Evolutionary conservation across 2,888 invertebrate genomes (phyloP), one percentile per base, ranked within the genome.

Genomic region (Ichneumoninae sp.): DNA sequence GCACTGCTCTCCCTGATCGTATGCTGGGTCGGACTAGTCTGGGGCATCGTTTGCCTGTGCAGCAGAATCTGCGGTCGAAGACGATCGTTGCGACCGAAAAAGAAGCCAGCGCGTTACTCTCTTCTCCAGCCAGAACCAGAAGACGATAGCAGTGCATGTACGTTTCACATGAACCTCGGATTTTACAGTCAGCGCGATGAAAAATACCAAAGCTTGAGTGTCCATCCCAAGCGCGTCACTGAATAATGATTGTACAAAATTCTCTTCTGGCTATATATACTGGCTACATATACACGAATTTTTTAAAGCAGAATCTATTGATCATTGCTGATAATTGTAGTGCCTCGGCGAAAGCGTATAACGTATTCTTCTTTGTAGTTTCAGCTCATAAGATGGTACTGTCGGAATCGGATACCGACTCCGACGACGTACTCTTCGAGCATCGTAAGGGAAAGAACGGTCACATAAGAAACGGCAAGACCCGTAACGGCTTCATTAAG

Each of bases 371-470:
- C 52, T 85, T 94, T 94, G 50, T 94, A 96, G 96, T 96, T 93
- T 94, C 95, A 40, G 88, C 90, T 3, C 92, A 92, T 54, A 93
- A 96, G 93, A 94, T 96, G 79, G 96, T 95, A 75, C 90, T 96
- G 78, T 96, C 97, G 0, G 97, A 97, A 90, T 96, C 96, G 0
- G 97, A 97, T 87, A 97, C 97, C 0, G 97, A 98, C 89, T 97
- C 97, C 0, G 93, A 93, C 54, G 97, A 98, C 93, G 97, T 98
- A 8, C 94, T 97, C 26, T 97, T 97, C 92, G 97, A 97, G 92
- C 96, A 96, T 10, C 95, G 96, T 80, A 95, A 95, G 95, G 89
- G 94, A 93, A 95, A 94, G 90, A 94, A 95, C 82, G 96, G 96
- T 90, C 94, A 92, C 84, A 91, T 94, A 80, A 95, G 95, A 92